Evolutionary conservation across 2,113 vertebrate species (phyloP).

Genomic region (Ochotona curzoniae): DNA sequence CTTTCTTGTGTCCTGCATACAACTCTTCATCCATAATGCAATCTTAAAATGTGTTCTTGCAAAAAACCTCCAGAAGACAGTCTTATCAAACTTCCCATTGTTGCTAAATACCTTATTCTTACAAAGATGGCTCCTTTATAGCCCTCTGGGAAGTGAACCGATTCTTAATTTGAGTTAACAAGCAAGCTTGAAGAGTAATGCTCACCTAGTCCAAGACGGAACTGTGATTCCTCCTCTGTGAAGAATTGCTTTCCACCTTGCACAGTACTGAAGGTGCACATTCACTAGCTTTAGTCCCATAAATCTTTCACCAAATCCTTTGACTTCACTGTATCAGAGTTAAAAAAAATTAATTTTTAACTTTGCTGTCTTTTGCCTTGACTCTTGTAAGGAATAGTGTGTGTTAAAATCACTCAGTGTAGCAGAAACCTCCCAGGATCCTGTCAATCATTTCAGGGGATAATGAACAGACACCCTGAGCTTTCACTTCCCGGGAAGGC

Average conservation of each 20-base stretch:
- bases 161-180: background rate
- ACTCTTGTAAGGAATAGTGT: background rate
- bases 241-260: background rate
- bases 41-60: background rate
- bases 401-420: background rate
- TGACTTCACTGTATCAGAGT: background rate
- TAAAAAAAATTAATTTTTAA: conserved; percentile 65
- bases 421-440: background rate
- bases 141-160: background rate
- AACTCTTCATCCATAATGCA: background rate
- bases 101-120: background rate
- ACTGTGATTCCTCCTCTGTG: background rate
- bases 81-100: background rate
- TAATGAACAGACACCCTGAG: background rate
- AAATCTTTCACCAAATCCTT: background rate
- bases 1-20: background rate
- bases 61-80: background rate
- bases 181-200: background rate
- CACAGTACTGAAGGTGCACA: background rate
- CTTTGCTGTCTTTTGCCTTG: conserved; percentile 9
- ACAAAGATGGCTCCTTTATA: background rate
- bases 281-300: background rate
- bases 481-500: background rate
- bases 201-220: conserved; percentile 29
- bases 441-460: background rate